Evolutionary conservation across 30 jellyfish, hydroid and myxozoan species (phyloP), one percentile per base, ranked within the genome.

Genomic region (Chrysaora quinquecirrha): DNA sequence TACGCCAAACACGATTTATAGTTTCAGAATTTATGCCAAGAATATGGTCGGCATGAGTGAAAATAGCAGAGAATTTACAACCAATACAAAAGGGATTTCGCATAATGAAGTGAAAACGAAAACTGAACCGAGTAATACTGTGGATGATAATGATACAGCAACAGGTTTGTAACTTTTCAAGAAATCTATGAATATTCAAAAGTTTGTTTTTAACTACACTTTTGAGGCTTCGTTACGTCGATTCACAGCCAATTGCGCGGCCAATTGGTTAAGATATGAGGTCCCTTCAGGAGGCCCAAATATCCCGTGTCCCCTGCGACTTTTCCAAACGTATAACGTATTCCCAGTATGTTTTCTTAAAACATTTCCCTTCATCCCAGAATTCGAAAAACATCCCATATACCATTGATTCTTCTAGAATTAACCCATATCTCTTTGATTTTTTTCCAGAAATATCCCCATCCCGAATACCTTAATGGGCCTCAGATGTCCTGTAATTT

Each of bases 31-130:
- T 82, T 58, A 48, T 27, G 97, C 97, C 0, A 75, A 88, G 35
- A 87, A 93, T 72, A 84, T 34, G 19, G 95, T 81, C 23, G 98
- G 97, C 20, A 50, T 62, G 27, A 76, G 98, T 77, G 76, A 48
- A 34, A 66, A 29, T 7, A 85, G 96, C 27, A 72, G 23, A 29
- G 75, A 16, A 14, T 31, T 43, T n/a, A 58, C 68, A 1, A 7
- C 76, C 30, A 21, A 14, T 28, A 84, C 94, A 23, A 32, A 14
- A 0, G 71, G 24, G 3, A 76, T 16, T 25, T 19, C n/a, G n/a
- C n/a, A n/a, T n/a, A n/a, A n/a, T n/a, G n/a, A n/a, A n/a, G n/a
- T n/a, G n/a, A n/a, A n/a, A n/a, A n/a, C 23, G 30, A 16, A 31
- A 16, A 30, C 58, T 43, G 12, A 9, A 43, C 9, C 58, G 58